Percentiles rank a stretch among this genome's conserved stretches.
Conservation (phyloP, 2,113 vertebrate species). For the Ophthalmolycus amberensis region DNA sequence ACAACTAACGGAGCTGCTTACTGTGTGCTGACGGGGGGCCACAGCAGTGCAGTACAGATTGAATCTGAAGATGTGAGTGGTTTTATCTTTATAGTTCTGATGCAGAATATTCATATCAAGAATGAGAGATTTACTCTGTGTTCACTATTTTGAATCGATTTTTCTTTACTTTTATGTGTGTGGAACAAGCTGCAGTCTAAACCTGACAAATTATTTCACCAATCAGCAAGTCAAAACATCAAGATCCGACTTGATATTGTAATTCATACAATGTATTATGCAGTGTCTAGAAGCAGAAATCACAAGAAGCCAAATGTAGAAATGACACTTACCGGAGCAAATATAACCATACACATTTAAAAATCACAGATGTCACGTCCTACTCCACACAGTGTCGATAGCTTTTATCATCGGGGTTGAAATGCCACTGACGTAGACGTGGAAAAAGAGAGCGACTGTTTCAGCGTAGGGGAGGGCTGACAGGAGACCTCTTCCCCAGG, state of each 20-base stretch:
- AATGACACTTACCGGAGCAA: conserved; percentile 80
- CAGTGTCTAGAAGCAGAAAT: background rate
- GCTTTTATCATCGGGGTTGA: conserved; percentile 54
- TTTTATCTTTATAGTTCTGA: background rate
- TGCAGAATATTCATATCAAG: background rate
- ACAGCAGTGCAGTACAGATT: conserved; percentile 50
- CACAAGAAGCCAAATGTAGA: background rate
- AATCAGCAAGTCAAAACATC: background rate
- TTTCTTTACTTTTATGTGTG: background rate
- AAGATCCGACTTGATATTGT: background rate
- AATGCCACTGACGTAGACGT: conserved; percentile 44
- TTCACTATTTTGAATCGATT: background rate
- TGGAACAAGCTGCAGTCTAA: background rate
- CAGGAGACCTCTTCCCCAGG: conserved; percentile 41
- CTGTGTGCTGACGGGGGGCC: conserved; percentile 71
- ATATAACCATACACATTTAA: conserved; percentile 86
- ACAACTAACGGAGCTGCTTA: conserved; percentile 64
- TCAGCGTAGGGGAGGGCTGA: conserved; percentile 54
- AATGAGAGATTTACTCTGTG: background rate
- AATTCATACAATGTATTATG: background rate
- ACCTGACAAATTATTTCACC: background rate
- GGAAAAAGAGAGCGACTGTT: conserved; percentile 23
- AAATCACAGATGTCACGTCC: conserved; percentile 61
- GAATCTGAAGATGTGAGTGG: conserved; percentile 2
- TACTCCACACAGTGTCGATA: conserved; percentile 35